phyloP scores from a whole-genome alignment of 2,797 vertebrate species.

The Takifugu ocellatus region DNA sequence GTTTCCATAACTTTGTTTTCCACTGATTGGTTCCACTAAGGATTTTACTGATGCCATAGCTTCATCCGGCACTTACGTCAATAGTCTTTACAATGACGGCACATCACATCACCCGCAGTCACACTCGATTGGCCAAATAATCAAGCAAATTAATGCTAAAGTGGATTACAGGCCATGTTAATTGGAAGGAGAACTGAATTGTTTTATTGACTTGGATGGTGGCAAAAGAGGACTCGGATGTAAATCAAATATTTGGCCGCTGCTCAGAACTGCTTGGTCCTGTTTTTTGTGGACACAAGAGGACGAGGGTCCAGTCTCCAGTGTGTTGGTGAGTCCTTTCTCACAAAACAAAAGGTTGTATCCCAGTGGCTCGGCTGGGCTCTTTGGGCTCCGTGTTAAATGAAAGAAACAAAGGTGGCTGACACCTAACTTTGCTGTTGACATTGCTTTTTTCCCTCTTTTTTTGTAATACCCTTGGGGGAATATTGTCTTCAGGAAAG shows the following conservation, averaged over 20 bases:
- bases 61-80: no score
- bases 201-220: background rate
- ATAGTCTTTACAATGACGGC: no score
- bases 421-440: slow-evolving; percentile 63
- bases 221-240: background rate
- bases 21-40: no score
- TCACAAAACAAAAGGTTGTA: slow-evolving; percentile 69
- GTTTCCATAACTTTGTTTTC: no score
- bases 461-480: slow-evolving; percentile 10
- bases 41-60: no score
- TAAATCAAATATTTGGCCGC: background rate
- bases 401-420: slow-evolving; percentile 70
- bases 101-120: no score
- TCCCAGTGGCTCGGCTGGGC: slow-evolving; percentile 76
- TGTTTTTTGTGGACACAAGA: slow-evolving; percentile 61
- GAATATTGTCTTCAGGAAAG: slow-evolving; percentile 55
- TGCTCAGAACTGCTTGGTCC: no score
- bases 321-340: slow-evolving; percentile 68
- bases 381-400: slow-evolving; percentile 62
- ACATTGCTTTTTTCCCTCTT: slow-evolving; percentile 25
- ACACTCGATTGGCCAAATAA: no score
- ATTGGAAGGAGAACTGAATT: background rate
- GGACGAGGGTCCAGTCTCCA: slow-evolving; percentile 65
- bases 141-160: no score
- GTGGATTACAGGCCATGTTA: no score